Evolutionary conservation across 2,113 vertebrate species (phyloP).

Genomic region (Chaenogobius annularis): DNA sequence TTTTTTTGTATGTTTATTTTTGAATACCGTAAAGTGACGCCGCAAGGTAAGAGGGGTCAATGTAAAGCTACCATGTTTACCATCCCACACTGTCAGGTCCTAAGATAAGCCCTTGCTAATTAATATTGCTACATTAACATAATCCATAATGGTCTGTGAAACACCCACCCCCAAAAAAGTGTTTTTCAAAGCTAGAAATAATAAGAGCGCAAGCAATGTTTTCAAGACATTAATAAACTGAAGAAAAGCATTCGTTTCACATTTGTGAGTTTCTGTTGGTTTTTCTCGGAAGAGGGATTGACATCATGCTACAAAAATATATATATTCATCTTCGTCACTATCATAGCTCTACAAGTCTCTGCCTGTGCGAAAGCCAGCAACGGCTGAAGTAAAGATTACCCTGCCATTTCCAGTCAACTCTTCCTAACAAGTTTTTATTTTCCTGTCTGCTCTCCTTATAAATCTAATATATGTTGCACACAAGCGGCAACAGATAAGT

Average conservation of each 20-base stretch:
- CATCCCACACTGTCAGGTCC: slow-evolving; percentile 64
- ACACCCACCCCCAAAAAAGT: slow-evolving; percentile 34
- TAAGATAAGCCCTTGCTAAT: slow-evolving; percentile 81
- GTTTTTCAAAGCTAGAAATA: slow-evolving; percentile 20
- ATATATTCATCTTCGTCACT: slow-evolving; percentile 71
- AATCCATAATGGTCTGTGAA: slow-evolving; percentile 66
- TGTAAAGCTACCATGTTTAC: slow-evolving; percentile 74
- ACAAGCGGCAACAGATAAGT: slow-evolving; percentile 71
- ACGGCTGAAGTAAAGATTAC: slow-evolving; percentile 61
- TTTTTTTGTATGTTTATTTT: not conserved
- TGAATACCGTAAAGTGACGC: slow-evolving; percentile 31
- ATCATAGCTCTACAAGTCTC: slow-evolving; percentile 69
- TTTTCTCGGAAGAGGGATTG: slow-evolving; percentile 69
- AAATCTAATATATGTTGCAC: slow-evolving; percentile 50
- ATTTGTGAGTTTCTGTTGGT: slow-evolving; percentile 62
- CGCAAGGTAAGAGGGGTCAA: slow-evolving; percentile 52
- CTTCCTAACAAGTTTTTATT: slow-evolving; percentile 21
- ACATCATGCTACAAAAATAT: slow-evolving; percentile 81
- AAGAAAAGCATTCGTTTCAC: slow-evolving; percentile 50
- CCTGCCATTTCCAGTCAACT: slow-evolving; percentile 50
- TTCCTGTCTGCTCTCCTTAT: slow-evolving; percentile 37
- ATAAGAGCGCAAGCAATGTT: slow-evolving; percentile 53
- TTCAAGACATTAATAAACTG: slow-evolving; percentile 41
- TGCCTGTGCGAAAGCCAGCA: slow-evolving; percentile 63
- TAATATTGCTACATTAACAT: slow-evolving; percentile 82